Conservation (phyloP, 2,797 vertebrate species). For the Oryzias dopingdopingensis region DNA sequence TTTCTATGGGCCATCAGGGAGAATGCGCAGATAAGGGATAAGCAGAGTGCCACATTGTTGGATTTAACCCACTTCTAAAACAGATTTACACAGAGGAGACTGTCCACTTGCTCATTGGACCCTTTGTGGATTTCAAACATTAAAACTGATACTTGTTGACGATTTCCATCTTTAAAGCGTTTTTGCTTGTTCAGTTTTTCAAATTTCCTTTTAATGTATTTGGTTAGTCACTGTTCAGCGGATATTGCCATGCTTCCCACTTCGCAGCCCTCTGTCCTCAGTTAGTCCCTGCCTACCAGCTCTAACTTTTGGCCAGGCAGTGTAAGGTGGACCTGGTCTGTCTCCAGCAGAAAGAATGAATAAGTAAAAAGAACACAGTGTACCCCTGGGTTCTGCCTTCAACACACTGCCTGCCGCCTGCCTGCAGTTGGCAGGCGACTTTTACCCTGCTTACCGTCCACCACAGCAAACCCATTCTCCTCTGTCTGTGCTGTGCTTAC, state of each 20-base stretch:
- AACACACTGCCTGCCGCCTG: constrained; percentile 51
- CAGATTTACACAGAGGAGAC: constrained; percentile 29
- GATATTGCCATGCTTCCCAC: constrained; percentile 37
- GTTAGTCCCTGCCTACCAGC: constrained; percentile 43
- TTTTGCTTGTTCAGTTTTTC: constrained; percentile 1
- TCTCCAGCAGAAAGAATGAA: constrained; percentile 71
- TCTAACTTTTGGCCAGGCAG: constrained; percentile 48
- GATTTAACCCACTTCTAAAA: constrained; percentile 58
- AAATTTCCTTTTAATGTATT: constrained; percentile 17
- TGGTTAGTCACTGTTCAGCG: constrained; percentile 28
- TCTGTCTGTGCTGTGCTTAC: constrained; percentile 41
- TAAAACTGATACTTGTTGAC: not conserved
- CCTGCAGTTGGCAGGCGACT: constrained; percentile 55
- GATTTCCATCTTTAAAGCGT: not conserved
- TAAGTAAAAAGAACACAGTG: constrained; percentile 77
- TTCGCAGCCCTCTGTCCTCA: constrained; percentile 32
- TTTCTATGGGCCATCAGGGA: constrained; percentile 69
- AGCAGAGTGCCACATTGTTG: constrained; percentile 45
- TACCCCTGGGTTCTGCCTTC: constrained; percentile 68
- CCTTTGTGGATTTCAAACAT: constrained; percentile 13
- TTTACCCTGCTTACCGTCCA: constrained; percentile 47
- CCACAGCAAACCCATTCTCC: constrained; percentile 48
- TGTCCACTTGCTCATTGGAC: constrained; percentile 21
- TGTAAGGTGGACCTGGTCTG: constrained; percentile 62
- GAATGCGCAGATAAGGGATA: constrained; percentile 71